Evolutionary conservation across 2,888 invertebrate genomes (phyloP).

Genomic region (Apamea anceps): DNA sequence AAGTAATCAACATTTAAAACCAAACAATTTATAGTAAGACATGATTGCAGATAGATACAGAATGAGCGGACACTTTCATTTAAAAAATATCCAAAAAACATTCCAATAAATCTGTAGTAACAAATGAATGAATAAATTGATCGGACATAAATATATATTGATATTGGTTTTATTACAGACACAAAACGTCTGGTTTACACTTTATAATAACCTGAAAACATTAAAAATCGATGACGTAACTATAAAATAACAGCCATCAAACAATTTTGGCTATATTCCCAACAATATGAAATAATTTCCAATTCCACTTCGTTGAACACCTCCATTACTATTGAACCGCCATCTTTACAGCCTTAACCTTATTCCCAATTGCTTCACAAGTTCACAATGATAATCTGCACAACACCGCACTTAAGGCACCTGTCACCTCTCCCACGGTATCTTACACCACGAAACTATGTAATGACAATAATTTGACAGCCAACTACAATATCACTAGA

Average conservation of each 20-base stretch:
- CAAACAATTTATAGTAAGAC: neutral
- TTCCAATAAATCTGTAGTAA: neutral
- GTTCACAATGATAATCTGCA: constrained; percentile 31
- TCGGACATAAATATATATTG: constrained; percentile 5
- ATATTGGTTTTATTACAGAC: constrained; percentile 9
- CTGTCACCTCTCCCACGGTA: constrained; percentile 61
- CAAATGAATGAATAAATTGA: neutral
- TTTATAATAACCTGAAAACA: neutral
- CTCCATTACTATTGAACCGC: neutral
- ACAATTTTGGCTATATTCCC: neutral
- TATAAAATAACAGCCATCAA: neutral
- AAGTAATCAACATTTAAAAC: constrained; percentile 15
- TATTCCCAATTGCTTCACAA: constrained; percentile 15
- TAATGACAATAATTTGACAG: constrained; percentile 67
- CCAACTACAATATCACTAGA: constrained; percentile 70
- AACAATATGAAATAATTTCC: neutral
- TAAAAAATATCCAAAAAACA: neutral
- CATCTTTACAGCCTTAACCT: constrained; percentile 24
- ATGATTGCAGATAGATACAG: neutral
- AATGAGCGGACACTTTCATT: constrained; percentile 8
- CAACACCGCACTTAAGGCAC: constrained; percentile 21
- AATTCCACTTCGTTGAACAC: neutral
- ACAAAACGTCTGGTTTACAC: neutral
- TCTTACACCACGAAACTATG: constrained; percentile 45
- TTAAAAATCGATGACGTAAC: neutral